Base-by-base conservation (phyloP, 1,140 invertebrate genomes). In the Tetramorium simillimum region DNA sequence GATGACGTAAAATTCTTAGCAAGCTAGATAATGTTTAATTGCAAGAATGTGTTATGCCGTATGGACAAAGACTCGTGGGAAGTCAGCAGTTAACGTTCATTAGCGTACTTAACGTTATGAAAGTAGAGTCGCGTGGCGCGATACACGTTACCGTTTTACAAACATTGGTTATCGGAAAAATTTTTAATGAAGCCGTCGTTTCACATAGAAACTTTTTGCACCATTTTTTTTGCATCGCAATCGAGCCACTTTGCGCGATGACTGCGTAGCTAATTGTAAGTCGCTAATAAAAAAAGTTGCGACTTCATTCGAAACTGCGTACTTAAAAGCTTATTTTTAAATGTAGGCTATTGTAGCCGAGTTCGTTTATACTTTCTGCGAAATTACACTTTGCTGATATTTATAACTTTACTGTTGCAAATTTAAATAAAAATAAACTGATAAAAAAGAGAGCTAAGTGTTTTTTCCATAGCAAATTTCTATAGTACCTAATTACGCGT, bases 121-220 rank as follows among this genome's bases (percentile, higher is more conserved):
- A 53, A 72, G 43, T 10, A 56, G 12, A 81, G 33, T 81, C 78
- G 78, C 63, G 37, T 56, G 49, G 49, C 18, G 4, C 18, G 12
- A 33, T 28, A 37, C 51, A 10, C 28, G 65, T 88, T 89, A 89
- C 69, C 88, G 24, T 43, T 89, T 51, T 37, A 46, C 18, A 86
- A 89, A 28, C 73, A 65, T 18, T 10, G 10, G n/a, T 89, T 89
- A 89, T 86, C 84, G 33, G 40, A 6, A 28, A 10, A 16, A 43
- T 9, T 5, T 5, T 28, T 85, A 40, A 9, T 0, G 2, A 16
- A 33, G 16, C 70, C 28, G 84, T 58, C 16, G 16, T 12, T 56
- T 24, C 3, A 24, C 33, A 73, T 65, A 72, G 18, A 40, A 18
- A 28, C 10, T 46, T 37, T 65, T 53, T 58, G 16, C 14, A 65